These are phyloP conservation scores for Corythornis cristatus DNA, from an alignment of 2,113 vertebrate genomes.

Conservation along the genomic window DNA sequence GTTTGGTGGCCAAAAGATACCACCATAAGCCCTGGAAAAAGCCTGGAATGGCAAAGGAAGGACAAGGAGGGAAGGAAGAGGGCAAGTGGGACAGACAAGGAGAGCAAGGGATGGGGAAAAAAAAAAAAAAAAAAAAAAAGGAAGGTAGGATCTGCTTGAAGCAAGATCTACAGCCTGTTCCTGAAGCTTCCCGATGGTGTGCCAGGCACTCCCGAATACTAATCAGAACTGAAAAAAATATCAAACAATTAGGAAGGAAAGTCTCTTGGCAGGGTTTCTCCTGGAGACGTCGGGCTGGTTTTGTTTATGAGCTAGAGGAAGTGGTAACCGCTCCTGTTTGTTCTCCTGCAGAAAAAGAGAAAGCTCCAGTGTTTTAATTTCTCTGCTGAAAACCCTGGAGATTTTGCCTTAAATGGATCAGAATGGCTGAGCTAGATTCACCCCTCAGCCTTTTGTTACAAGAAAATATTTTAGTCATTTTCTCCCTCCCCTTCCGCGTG, in stretches of 20 bases:
- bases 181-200: background rate
- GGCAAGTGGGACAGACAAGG: background rate
- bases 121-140: background rate
- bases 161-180: slow-evolving; percentile 8
- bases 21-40: background rate
- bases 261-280: slow-evolving; percentile 66
- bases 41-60: background rate
- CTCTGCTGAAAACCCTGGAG: slow-evolving; percentile 45
- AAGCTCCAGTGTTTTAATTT: slow-evolving; percentile 41
- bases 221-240: slow-evolving; percentile 22
- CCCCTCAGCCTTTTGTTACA: slow-evolving; percentile 39
- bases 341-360: slow-evolving; percentile 62
- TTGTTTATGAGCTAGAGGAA: slow-evolving; percentile 73
- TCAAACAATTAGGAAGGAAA: slow-evolving; percentile 63
- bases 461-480: slow-evolving; percentile 27
- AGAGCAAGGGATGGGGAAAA: background rate
- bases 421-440: slow-evolving; percentile 27
- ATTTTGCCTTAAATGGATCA: slow-evolving; percentile 19
- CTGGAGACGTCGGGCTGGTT: slow-evolving; percentile 64
- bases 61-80: background rate
- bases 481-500: slow-evolving; percentile 24
- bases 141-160: background rate
- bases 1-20: background rate
- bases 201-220: slow-evolving; percentile 52
- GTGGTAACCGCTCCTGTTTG: slow-evolving; percentile 76